These are phyloP conservation scores for Chymomyza fuscimana DNA, from an alignment of 2,888 invertebrate genomes.

Conservation along the genomic window DNA sequence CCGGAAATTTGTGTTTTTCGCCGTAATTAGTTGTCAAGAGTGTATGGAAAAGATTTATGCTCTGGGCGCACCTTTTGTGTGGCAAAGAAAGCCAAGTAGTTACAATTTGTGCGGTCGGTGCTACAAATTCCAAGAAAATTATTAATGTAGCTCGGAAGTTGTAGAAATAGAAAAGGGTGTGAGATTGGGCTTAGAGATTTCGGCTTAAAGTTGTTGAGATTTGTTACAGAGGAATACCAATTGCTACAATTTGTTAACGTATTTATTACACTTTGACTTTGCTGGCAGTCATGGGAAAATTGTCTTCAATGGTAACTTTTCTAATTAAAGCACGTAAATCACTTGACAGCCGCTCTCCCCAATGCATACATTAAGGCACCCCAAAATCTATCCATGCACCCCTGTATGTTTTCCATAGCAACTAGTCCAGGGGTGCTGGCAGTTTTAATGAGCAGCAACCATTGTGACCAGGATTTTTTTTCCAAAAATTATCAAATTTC, in stretches of 20 bases:
- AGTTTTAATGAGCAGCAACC: background rate
- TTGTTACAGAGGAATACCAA: constrained; percentile 3
- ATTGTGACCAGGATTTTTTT: background rate
- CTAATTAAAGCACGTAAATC: constrained; percentile 51
- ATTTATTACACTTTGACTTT: constrained; percentile 31
- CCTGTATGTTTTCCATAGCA: background rate
- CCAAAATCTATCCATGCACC: background rate
- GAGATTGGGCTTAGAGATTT: background rate
- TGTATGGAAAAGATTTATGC: constrained; percentile 41
- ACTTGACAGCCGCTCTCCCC: constrained; percentile 8
- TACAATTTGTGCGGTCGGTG: constrained; percentile 46
- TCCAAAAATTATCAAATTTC: constrained; percentile 16
- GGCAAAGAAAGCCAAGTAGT: constrained; percentile 12
- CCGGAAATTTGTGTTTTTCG: constrained; percentile 47
- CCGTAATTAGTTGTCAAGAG: constrained; percentile 46
- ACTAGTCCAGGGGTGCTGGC: background rate
- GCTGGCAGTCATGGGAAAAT: background rate
- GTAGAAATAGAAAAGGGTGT: background rate
- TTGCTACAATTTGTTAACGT: constrained; percentile 33
- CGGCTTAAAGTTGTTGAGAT: background rate
- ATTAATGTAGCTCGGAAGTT: background rate
- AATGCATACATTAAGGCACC: background rate
- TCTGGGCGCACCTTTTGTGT: constrained; percentile 3
- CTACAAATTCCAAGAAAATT: constrained; percentile 41
- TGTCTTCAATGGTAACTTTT: constrained; percentile 19